These are phyloP conservation scores for Lithophane ornitopus DNA, from an alignment of 2,888 invertebrate genomes.

Conservation along the genomic window DNA sequence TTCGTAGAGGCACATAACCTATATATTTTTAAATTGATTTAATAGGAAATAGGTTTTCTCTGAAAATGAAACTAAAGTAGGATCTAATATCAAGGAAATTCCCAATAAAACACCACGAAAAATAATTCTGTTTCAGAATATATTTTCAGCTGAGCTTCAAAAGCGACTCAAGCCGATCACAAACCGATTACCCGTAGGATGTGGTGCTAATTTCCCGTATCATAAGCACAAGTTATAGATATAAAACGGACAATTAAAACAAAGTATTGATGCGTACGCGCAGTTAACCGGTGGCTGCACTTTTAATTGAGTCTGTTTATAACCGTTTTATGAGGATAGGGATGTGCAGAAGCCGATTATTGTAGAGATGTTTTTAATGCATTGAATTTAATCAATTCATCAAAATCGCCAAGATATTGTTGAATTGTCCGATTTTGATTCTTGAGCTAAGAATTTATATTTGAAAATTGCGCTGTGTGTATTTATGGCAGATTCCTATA, in stretches of 20 bases:
- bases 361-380: background rate
- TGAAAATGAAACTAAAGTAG: background rate
- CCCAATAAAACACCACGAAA: background rate
- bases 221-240: conserved; percentile 58
- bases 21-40: background rate
- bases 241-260: conserved; percentile 68
- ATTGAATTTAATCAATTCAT: background rate
- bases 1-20: background rate
- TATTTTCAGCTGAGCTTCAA: conserved; percentile 6
- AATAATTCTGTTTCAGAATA: background rate
- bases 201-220: conserved; percentile 60
- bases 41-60: too few relatives aligned
- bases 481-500: too few relatives aligned
- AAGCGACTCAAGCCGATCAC: background rate
- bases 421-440: background rate
- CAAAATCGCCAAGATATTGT: background rate
- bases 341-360: conserved; percentile 1
- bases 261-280: conserved; percentile 60
- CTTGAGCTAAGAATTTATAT: too few relatives aligned
- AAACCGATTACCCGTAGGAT: conserved; percentile 19
- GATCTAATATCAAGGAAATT: background rate
- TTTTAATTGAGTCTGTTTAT: conserved; percentile 53
- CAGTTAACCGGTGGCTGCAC: conserved; percentile 51
- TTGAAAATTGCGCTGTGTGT: too few relatives aligned
- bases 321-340: conserved; percentile 18